Evolutionary conservation across 2,113 vertebrate species (phyloP).

Genomic region (Rhagologus leucostigma): DNA sequence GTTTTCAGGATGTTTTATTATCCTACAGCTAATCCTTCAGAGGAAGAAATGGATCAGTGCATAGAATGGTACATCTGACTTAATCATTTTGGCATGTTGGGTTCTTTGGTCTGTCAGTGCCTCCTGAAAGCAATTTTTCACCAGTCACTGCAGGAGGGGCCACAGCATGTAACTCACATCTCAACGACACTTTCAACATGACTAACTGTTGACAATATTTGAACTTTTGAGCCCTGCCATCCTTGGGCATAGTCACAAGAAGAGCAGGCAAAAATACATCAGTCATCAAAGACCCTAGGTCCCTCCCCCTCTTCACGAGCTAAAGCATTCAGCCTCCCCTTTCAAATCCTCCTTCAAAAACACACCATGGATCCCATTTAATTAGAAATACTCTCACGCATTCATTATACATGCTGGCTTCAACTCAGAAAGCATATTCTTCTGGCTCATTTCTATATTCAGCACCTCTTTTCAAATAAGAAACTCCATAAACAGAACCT

Average conservation of each 20-base stretch:
- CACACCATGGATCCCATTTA: background rate
- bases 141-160: background rate
- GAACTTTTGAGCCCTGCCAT: slow-evolving; percentile 20
- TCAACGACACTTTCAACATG: background rate
- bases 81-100: background rate
- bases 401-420: slow-evolving; percentile 19
- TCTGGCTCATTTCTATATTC: background rate
- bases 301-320: background rate
- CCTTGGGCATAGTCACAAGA: background rate
- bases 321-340: background rate
- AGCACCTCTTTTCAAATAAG: background rate
- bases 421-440: background rate
- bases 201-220: slow-evolving; percentile 11
- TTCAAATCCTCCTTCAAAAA: background rate
- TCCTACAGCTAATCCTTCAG: background rate
- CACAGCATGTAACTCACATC: background rate
- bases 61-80: background rate
- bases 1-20: background rate
- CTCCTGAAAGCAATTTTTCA: background rate
- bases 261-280: background rate
- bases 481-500: background rate
- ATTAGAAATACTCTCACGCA: slow-evolving; percentile 34
- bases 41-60: background rate
- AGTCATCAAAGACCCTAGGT: background rate
- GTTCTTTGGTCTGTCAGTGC: background rate